Percentiles rank a stretch among this genome's conserved stretches.
These are phyloP conservation scores for Caenorhabditis wallacei DNA, from an alignment of 2,888 invertebrate genomes.

Conservation along the genomic window DNA sequence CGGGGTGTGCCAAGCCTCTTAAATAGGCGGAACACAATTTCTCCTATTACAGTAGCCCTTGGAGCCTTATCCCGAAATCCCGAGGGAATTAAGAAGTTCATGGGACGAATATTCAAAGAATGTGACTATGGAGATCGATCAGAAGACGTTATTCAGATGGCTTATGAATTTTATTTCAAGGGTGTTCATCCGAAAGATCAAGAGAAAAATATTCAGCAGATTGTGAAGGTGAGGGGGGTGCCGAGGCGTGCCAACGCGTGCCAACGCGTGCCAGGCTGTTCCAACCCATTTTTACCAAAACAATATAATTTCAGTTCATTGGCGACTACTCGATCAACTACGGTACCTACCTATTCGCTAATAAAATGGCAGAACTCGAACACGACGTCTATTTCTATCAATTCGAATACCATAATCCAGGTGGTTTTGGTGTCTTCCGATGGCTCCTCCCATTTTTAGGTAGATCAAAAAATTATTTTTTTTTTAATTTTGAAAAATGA, in stretches of 20 bases:
- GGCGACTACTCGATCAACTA: conserved; percentile 69
- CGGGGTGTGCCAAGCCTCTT: not conserved
- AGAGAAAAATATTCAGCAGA: conserved; percentile 47
- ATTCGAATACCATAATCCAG: conserved; percentile 71
- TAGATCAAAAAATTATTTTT: conserved; percentile 17
- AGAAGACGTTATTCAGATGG: conserved; percentile 46
- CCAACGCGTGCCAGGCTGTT: not conserved
- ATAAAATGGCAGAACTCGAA: conserved; percentile 50
- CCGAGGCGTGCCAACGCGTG: no score
- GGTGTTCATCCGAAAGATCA: conserved; percentile 67
- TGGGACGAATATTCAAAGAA: conserved; percentile 57
- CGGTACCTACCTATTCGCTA: conserved; percentile 62
- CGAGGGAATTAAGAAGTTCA: conserved; percentile 65
- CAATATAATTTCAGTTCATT: conserved; percentile 54
- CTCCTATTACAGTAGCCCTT: conserved; percentile 62
- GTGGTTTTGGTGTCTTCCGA: conserved; percentile 69
- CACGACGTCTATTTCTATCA: conserved; percentile 76
- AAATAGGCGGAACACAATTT: no score
- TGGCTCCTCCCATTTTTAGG: conserved; percentile 71
- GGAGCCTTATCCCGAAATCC: conserved; percentile 53
- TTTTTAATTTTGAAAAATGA: no score
- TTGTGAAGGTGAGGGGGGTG: conserved; percentile 66
- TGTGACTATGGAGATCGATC: conserved; percentile 64
- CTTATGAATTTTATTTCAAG: conserved; percentile 65
- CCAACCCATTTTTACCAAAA: not conserved